Conservation (phyloP, 2,113 vertebrate genomes). For the Burhinus oedicnemus region DNA sequence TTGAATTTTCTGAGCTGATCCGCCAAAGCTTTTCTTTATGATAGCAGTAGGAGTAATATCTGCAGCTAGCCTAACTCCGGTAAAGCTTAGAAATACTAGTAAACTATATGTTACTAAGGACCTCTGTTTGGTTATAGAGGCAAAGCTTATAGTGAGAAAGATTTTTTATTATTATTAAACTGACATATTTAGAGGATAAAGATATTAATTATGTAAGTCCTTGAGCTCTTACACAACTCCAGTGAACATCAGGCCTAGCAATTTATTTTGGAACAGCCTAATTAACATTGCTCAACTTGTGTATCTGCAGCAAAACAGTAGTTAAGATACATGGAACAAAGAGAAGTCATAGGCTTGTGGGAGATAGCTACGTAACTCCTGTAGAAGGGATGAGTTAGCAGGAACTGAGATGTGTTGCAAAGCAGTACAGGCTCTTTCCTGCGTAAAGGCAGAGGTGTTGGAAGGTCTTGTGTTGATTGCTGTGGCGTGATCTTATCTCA, state of each 20-base stretch:
- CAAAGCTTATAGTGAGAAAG: neutral
- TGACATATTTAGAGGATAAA: neutral
- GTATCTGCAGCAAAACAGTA: neutral
- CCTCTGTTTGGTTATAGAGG: neutral
- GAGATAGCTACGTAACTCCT: neutral
- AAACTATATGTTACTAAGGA: neutral
- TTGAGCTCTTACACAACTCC: neutral
- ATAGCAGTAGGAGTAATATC: neutral
- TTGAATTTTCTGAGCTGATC: neutral
- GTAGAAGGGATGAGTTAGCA: neutral
- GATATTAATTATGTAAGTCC: neutral
- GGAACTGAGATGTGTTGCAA: neutral
- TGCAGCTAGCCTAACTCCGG: neutral
- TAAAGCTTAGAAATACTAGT: neutral
- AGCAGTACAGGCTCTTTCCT: neutral
- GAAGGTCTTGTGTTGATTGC: neutral
- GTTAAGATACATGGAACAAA: neutral
- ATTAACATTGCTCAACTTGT: neutral
- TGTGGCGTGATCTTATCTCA: neutral
- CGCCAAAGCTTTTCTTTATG: neutral
- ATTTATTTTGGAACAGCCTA: neutral
- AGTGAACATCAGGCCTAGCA: neutral
- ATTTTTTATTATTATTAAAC: neutral
- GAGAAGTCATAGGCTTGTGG: neutral
- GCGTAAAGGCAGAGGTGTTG: neutral